phyloP scores from a whole-genome alignment of 2,797 vertebrate species.

The Cyclopterus lumpus region DNA sequence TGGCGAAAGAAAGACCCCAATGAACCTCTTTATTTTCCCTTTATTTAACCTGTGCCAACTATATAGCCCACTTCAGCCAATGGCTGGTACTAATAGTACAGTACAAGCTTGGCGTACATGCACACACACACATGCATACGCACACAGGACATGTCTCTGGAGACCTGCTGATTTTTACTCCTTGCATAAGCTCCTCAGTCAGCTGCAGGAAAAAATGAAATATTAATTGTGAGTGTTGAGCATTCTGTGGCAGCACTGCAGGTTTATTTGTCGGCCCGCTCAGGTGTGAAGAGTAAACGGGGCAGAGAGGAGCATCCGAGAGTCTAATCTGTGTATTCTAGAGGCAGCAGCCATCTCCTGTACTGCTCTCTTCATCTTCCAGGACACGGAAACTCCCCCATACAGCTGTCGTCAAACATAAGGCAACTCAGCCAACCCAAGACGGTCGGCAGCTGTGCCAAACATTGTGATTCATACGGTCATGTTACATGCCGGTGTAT shows the following conservation, averaged over 20 bases:
- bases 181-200: slow-evolving; percentile 66
- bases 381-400: slow-evolving; percentile 40
- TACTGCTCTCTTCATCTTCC: slow-evolving; percentile 45
- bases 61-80: slow-evolving; percentile 43
- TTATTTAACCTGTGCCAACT: slow-evolving; percentile 57
- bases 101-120: slow-evolving; percentile 25
- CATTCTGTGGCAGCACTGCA: slow-evolving; percentile 57
- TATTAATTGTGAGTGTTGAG: slow-evolving; percentile 75
- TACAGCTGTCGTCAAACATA: slow-evolving; percentile 32
- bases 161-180: slow-evolving; percentile 68
- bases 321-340: slow-evolving; percentile 68
- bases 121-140: background rate
- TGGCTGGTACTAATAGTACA: slow-evolving; percentile 42
- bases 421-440: slow-evolving; percentile 20
- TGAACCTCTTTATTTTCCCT: slow-evolving; percentile 6
- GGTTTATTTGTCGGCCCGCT: slow-evolving; percentile 74
- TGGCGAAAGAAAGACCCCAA: slow-evolving; percentile 42
- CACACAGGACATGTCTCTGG: slow-evolving; percentile 40
- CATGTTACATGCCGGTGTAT: slow-evolving; percentile 1
- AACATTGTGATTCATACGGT: background rate
- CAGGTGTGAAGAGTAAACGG: slow-evolving; percentile 73
- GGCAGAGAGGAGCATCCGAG: slow-evolving; percentile 52
- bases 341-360: slow-evolving; percentile 47
- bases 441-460: slow-evolving; percentile 12
- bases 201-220: slow-evolving; percentile 73